A percentile compares a stretch with the other conserved stretches of the same genome.
Conservation (phyloP, 1,140 invertebrate species). For the Arctopsyche grandis region DNA sequence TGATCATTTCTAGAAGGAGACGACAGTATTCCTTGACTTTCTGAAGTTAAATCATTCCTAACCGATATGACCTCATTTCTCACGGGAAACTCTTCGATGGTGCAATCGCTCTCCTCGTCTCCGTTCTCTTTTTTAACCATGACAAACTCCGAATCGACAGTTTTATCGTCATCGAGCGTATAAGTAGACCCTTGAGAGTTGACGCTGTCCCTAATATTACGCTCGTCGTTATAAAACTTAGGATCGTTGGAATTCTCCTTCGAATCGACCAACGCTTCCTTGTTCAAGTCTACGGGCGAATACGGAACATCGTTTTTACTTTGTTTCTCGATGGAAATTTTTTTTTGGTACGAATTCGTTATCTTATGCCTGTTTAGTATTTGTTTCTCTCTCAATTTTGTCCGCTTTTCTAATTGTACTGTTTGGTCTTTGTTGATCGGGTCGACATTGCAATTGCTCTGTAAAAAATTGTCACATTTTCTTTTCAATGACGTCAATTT, state of each 20-base stretch:
- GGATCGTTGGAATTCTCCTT: slow-evolving; percentile 4
- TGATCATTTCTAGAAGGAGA: slow-evolving; percentile 4
- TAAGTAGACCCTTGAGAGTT: background rate
- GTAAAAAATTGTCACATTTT: slow-evolving; percentile 64
- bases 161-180: background rate
- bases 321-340: background rate
- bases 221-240: background rate
- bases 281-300: background rate
- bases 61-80: slow-evolving; percentile 21
- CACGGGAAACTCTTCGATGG: slow-evolving; percentile 19
- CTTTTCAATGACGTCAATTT: slow-evolving; percentile 59
- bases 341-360: slow-evolving; percentile 32
- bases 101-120: slow-evolving; percentile 12
- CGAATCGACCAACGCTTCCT: background rate
- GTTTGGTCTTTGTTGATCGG: slow-evolving; percentile 32
- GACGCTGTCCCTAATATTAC: background rate
- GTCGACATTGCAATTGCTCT: slow-evolving; percentile 58
- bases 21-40: background rate
- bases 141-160: slow-evolving; percentile 3
- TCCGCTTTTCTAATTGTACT: slow-evolving; percentile 60
- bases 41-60: slow-evolving; percentile 3
- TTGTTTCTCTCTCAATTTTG: slow-evolving; percentile 61
- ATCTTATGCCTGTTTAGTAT: slow-evolving; percentile 59
- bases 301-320: background rate
- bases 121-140: slow-evolving; percentile 44